phyloP scores from a whole-genome alignment of 2,113 vertebrate species.

The Paramormyrops kingsleyae region DNA sequence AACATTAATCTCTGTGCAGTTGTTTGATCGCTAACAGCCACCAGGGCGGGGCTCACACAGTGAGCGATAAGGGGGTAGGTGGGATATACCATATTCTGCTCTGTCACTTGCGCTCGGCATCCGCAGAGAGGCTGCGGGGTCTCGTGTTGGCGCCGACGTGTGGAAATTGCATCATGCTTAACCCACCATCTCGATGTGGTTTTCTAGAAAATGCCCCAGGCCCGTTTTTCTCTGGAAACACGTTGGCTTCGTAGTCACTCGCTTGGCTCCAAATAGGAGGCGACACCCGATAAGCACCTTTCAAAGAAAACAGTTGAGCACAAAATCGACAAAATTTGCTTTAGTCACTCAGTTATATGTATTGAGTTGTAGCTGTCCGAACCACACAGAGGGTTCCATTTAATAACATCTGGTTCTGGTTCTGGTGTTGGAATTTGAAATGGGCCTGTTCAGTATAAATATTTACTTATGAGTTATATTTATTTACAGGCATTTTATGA shows the following conservation, averaged over 20 bases:
- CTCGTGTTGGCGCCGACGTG: not conserved
- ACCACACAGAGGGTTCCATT: not conserved
- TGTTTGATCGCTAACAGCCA: not conserved
- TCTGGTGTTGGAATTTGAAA: not conserved
- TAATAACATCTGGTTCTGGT: slow-evolving; percentile 1
- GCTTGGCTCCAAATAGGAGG: not conserved
- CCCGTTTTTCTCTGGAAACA: not conserved
- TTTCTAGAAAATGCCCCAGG: not conserved
- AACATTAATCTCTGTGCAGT: not conserved
- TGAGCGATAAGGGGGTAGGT: not conserved
- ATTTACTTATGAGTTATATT: not conserved
- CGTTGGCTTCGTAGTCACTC: not conserved
- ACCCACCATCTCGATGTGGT: not conserved
- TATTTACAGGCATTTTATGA: not conserved
- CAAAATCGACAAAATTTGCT: not conserved
- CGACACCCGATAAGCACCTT: not conserved
- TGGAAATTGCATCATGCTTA: not conserved
- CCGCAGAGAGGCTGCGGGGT: not conserved
- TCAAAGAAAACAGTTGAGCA: not conserved
- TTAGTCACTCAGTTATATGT: not conserved
- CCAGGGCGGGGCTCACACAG: not conserved
- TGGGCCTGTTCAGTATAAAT: not conserved
- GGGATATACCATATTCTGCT: not conserved
- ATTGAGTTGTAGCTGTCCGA: not conserved
- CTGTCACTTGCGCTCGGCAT: not conserved